Percentiles rank a stretch among this genome's conserved stretches.
These are phyloP conservation scores for Gastrophryne carolinensis DNA, from an alignment of 2,797 vertebrate genomes.

Conservation along the genomic window DNA sequence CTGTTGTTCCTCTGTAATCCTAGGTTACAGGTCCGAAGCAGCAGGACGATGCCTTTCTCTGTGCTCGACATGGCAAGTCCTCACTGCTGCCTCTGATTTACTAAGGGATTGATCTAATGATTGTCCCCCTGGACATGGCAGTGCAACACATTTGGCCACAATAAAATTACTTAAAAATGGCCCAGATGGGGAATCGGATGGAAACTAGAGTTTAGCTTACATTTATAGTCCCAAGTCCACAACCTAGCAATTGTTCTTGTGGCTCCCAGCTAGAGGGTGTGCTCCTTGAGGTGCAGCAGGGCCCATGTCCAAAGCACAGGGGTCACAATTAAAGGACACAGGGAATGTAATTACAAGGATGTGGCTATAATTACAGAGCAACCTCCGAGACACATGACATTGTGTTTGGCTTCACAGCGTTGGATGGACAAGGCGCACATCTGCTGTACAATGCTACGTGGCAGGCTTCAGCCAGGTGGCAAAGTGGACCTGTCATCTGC, in stretches of 20 bases:
- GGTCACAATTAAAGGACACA: neutral
- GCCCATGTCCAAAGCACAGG: neutral
- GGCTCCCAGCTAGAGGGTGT: neutral
- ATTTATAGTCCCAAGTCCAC: no score
- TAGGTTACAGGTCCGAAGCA: no score
- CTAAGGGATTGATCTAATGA: no score
- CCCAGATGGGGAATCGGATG: no score
- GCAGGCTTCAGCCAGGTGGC: neutral
- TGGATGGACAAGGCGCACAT: neutral
- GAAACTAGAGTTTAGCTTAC: no score
- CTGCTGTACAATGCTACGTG: neutral
- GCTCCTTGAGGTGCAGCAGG: neutral
- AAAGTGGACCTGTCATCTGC: neutral
- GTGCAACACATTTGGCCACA: no score
- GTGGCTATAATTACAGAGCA: neutral
- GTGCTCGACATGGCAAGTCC: no score
- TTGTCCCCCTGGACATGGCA: no score
- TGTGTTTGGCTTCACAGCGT: neutral
- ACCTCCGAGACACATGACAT: neutral
- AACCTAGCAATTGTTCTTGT: neutral
- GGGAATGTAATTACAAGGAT: constrained; percentile 5
- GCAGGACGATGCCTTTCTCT: no score
- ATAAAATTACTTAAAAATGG: no score
- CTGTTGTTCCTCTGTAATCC: no score
- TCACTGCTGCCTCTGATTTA: no score